phyloP scores from a whole-genome alignment of 2,797 vertebrate genomes.

The Chiloscyllium punctatum region DNA sequence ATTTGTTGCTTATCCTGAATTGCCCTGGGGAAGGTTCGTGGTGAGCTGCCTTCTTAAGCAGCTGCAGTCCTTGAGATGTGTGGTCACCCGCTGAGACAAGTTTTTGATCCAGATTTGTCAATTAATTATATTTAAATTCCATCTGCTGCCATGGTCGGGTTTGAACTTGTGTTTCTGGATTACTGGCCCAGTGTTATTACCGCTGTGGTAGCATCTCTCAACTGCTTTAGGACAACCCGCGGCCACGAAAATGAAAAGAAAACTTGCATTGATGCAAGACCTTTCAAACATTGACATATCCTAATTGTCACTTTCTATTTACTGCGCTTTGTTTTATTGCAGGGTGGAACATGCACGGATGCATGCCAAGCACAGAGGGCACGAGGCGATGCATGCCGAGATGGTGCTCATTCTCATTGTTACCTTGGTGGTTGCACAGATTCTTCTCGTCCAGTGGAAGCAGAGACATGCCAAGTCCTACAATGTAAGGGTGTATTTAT shows the following conservation, averaged over 20 bases:
- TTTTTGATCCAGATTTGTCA: no score
- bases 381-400: slow-evolving; percentile 97
- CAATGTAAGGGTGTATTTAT: slow-evolving; percentile 70
- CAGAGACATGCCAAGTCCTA: slow-evolving; percentile 93
- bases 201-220: neutral
- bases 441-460: slow-evolving; percentile 96
- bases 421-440: slow-evolving; percentile 87
- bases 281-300: neutral
- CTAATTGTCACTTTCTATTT: neutral
- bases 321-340: slow-evolving; percentile 43
- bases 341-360: slow-evolving; percentile 93
- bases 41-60: no score
- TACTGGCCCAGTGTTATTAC: no score
- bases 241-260: neutral
- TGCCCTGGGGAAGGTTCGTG: no score
- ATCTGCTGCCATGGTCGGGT: no score
- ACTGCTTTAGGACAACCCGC: neutral
- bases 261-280: neutral
- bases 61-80: no score
- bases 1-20: no score
- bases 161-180: no score
- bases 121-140: no score
- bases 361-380: slow-evolving; percentile 95
- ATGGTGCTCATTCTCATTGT: slow-evolving; percentile 98
- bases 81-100: no score